phyloP scores from a whole-genome alignment of 2,113 vertebrate genomes.

The Zosterops borbonicus region DNA sequence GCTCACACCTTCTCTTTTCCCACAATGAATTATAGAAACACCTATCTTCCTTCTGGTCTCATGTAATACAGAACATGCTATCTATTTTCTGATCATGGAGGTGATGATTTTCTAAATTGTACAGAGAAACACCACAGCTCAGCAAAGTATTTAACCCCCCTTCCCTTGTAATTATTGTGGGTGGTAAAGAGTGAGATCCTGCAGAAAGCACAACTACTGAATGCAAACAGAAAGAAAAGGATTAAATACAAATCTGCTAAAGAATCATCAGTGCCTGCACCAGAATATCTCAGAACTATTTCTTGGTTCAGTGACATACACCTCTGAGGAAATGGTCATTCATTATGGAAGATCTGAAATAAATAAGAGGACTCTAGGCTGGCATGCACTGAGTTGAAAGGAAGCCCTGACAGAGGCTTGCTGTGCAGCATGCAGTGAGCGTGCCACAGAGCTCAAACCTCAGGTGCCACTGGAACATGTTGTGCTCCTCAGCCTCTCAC shows the following conservation, averaged over 20 bases:
- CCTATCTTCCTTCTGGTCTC: background rate
- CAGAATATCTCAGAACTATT: background rate
- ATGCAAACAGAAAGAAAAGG: background rate
- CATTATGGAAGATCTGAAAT: background rate
- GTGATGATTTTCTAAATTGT: background rate
- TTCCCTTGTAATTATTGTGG: background rate
- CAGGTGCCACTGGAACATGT: constrained; percentile 57
- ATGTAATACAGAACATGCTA: background rate
- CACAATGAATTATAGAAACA: background rate
- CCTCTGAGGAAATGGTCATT: background rate
- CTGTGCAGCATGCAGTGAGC: background rate
- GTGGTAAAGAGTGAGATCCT: background rate
- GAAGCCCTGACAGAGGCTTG: background rate
- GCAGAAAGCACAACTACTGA: background rate
- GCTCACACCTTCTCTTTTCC: background rate
- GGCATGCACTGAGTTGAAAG: background rate
- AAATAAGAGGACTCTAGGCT: background rate
- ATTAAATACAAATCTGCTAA: background rate
- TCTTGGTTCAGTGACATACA: background rate
- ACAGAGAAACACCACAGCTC: background rate
- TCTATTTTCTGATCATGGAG: background rate
- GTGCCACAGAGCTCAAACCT: constrained; percentile 45
- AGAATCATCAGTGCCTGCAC: background rate
- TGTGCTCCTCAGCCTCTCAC: constrained; percentile 30
- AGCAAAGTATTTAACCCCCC: background rate